Evolutionary conservation across 2,113 vertebrate species (phyloP), one percentile per base, ranked within the genome.

Genomic region (Corythornis cristatus): DNA sequence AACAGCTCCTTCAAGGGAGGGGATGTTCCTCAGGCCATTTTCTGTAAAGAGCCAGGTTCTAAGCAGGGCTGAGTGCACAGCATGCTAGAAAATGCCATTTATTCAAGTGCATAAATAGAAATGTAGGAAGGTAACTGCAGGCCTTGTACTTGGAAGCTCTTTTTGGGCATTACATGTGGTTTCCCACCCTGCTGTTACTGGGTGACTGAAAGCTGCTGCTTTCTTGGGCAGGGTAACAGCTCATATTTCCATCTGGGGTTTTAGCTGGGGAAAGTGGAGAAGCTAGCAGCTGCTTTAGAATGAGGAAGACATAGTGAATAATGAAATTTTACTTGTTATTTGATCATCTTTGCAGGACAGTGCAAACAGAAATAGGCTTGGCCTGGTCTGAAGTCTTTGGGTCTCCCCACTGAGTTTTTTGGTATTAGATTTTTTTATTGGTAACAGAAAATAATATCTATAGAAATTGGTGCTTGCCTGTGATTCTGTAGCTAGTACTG

Each of bases 101-200:
- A 12, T 72, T 92, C 13, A 11, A 18, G 35, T 85, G 28, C 18
- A 19, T 73, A 46, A 65, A 64, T 50, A 67, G 4, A 64, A 57
- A 42, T 20, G 5, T 16, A 28, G 37, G 48, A 90, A 56, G 40
- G 26, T 60, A 75, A 67, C 21, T 45, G 28, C 33, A 86, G 80
- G 57, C 12, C 18, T 83, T 53, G 8, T 29, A 84, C 53, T 60
- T 60, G 48, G 48, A 81, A 78, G 12, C 5, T 78, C 35, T 75
- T 4, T 0, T 88, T n/a, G 1, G 1, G 29, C 11, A 2, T 40
- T 86, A 45, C 0, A 0, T 31, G 15, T 88, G 23, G 21, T 83
- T 93, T 84, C 29, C 40, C 33, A 60, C 21, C 9, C 33, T 72
- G 21, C 35, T 72, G 7, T 71, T 95, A 56, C 18, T 26, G 60